Conservation (phyloP, 2,797 vertebrate genomes). For the Hoplostethus mediterraneus region DNA sequence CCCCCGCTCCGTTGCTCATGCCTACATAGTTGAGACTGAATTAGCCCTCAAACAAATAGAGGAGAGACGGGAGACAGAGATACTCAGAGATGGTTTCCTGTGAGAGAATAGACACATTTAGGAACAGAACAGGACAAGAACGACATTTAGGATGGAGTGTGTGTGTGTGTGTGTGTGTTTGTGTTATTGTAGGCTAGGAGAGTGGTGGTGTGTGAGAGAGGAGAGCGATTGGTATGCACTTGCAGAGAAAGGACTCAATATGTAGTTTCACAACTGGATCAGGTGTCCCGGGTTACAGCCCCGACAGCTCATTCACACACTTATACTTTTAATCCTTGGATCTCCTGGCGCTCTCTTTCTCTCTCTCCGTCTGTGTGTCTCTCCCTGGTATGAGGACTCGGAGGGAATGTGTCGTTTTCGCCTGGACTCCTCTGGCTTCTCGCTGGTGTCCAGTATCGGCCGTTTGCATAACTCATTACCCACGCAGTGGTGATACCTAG, state of each 20-base stretch:
- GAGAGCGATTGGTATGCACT: neutral
- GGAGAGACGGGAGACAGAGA: neutral
- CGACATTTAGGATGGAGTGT: neutral
- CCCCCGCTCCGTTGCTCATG: conserved; percentile 39
- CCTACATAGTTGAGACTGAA: conserved; percentile 56
- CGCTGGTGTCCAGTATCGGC: conserved; percentile 69
- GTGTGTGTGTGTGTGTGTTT: neutral
- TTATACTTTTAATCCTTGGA: neutral
- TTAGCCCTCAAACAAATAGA: conserved; percentile 55
- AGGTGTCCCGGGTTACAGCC: neutral
- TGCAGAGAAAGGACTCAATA: conserved; percentile 18
- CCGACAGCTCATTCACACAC: neutral
- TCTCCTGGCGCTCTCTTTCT: neutral
- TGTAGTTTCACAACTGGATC: conserved; percentile 19
- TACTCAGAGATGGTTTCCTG: conserved; percentile 7
- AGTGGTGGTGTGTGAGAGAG: conserved; percentile 2
- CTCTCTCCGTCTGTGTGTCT: conserved; percentile 21
- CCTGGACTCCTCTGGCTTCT: conserved; percentile 44
- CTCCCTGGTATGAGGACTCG: conserved; percentile 44
- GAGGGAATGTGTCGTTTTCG: conserved; percentile 65
- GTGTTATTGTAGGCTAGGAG: neutral
- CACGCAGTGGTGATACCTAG: conserved; percentile 23
- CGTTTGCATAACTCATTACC: conserved; percentile 75
- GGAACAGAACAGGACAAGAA: neutral
- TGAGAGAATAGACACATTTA: neutral